phyloP scores from a whole-genome alignment of 2,888 invertebrate species.

The Lasioglossum malachurum region DNA sequence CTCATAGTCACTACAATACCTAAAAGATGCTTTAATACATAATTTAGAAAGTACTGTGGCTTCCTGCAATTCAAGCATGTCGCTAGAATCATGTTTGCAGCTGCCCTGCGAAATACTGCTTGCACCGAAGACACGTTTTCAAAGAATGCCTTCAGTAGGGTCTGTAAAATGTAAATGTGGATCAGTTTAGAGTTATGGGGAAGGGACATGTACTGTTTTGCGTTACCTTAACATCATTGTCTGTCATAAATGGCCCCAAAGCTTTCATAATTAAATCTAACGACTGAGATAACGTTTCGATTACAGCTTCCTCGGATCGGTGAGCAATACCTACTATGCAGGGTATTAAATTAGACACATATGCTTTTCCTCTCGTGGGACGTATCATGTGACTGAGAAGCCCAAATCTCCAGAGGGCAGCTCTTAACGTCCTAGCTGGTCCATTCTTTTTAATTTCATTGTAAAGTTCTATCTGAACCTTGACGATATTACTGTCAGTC shows the following conservation, averaged over 20 bases:
- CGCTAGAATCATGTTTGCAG: conserved; percentile 92
- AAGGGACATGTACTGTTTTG: conserved; percentile 1
- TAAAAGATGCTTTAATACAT: conserved; percentile 88
- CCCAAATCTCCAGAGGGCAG: conserved; percentile 91
- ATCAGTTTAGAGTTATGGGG: neutral
- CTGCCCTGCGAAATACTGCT: conserved; percentile 92
- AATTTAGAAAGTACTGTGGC: conserved; percentile 87
- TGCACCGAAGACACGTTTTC: conserved; percentile 86
- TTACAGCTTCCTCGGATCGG: conserved; percentile 90
- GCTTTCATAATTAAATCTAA: conserved; percentile 89
- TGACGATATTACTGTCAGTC: conserved; percentile 89
- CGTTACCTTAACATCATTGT: conserved; percentile 89
- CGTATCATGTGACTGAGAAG: conserved; percentile 91
- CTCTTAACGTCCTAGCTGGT: conserved; percentile 89
- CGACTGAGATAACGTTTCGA: conserved; percentile 89
- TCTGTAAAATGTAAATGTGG: conserved; percentile 79
- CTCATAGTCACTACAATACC: conserved; percentile 75
- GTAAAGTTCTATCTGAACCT: conserved; percentile 92
- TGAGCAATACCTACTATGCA: conserved; percentile 90
- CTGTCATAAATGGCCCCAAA: conserved; percentile 89
- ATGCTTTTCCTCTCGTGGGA: conserved; percentile 92
- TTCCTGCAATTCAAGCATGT: conserved; percentile 93
- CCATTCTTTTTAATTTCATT: conserved; percentile 94
- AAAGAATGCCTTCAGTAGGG: conserved; percentile 87
- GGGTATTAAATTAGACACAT: conserved; percentile 91